Percentiles rank a stretch among this genome's conserved stretches.
These are phyloP conservation scores for Eumeta japonica DNA, from an alignment of 1,140 invertebrate species.

Conservation along the genomic window DNA sequence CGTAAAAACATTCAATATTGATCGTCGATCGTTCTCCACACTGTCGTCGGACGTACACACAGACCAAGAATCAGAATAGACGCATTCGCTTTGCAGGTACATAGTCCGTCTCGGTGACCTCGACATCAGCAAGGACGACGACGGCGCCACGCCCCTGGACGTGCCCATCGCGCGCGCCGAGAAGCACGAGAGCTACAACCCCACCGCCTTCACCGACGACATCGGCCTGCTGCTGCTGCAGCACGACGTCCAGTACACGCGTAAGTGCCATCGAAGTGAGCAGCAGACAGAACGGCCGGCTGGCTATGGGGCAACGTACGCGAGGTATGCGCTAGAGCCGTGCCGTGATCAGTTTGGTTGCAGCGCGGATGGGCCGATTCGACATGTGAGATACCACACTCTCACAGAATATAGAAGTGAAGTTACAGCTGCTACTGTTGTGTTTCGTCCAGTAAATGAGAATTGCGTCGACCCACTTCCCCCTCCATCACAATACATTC, in stretches of 20 bases:
- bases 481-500: not conserved
- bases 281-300: not conserved
- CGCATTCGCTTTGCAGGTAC: slow-evolving; percentile 43
- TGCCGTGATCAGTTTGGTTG: too few relatives aligned
- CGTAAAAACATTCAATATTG: too few relatives aligned
- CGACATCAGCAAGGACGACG: slow-evolving; percentile 61
- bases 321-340: too few relatives aligned
- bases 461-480: too few relatives aligned
- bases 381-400: too few relatives aligned
- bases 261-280: slow-evolving; percentile 55
- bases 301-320: not conserved
- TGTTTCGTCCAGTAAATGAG: too few relatives aligned
- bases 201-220: slow-evolving; percentile 68
- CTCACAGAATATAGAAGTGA: too few relatives aligned
- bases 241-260: slow-evolving; percentile 56
- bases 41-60: too few relatives aligned
- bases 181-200: slow-evolving; percentile 68
- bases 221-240: slow-evolving; percentile 71
- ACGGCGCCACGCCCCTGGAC: slow-evolving; percentile 65
- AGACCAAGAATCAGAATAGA: too few relatives aligned
- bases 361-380: not conserved
- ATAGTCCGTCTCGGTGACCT: slow-evolving; percentile 72
- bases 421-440: too few relatives aligned
- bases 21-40: too few relatives aligned
- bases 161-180: slow-evolving; percentile 60